Conservation (phyloP, 2,888 invertebrate species). For the Prenolepis imparis region DNA sequence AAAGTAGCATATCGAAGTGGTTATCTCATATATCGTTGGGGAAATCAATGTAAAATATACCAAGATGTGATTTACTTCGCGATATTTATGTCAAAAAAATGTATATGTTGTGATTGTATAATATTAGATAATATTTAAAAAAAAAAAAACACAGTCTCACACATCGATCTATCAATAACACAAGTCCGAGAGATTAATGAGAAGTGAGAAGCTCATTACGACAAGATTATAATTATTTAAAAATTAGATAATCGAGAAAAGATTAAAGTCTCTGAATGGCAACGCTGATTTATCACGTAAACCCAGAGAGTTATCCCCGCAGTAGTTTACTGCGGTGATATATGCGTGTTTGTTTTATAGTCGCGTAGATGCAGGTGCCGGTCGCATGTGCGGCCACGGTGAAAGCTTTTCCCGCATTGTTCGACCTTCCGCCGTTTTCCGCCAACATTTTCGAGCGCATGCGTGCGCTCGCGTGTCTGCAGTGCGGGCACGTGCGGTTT, state of each 20-base stretch:
- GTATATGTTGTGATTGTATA: not conserved
- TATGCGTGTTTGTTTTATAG: constrained; percentile 49
- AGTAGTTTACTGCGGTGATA: constrained; percentile 60
- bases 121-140: not conserved
- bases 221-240: constrained; percentile 12
- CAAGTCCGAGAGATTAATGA: not conserved
- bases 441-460: constrained; percentile 54
- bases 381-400: constrained; percentile 43
- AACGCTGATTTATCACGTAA: constrained; percentile 21
- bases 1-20: constrained; percentile 57
- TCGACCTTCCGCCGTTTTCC: constrained; percentile 42
- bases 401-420: constrained; percentile 44
- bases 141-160: not conserved
- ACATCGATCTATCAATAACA: not conserved
- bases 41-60: constrained; percentile 44
- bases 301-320: constrained; percentile 49
- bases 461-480: constrained; percentile 67
- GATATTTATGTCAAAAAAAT: constrained; percentile 31
- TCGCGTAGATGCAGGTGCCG: constrained; percentile 52
- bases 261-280: constrained; percentile 32
- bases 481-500: constrained; percentile 75
- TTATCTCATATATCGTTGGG: constrained; percentile 54
- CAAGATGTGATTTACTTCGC: constrained; percentile 26
- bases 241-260: constrained; percentile 23
- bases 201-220: not conserved